A percentile compares a stretch with the other conserved stretches of the same genome.
These are phyloP conservation scores for Plusia festucae DNA, from an alignment of 2,888 invertebrate genomes.

Conservation along the genomic window DNA sequence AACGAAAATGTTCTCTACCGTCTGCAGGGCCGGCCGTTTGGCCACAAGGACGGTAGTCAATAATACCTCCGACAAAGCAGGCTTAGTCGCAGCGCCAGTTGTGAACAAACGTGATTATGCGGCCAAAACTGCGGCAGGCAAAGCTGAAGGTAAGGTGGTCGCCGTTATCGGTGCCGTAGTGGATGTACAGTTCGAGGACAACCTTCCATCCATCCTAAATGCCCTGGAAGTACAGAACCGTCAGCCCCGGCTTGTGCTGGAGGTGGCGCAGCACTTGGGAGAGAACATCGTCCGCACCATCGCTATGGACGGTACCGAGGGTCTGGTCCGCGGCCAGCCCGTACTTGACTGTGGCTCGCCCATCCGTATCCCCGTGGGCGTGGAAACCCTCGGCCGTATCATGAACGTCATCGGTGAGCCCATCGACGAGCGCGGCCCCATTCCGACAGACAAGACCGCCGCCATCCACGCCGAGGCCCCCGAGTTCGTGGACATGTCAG, in stretches of 20 bases:
- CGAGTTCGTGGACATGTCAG: conserved; percentile 97
- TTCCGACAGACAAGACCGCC: conserved; percentile 93
- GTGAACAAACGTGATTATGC: conserved; percentile 86
- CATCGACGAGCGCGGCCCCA: conserved; percentile 97
- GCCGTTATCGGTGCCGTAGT: conserved; percentile 99
- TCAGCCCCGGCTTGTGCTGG: conserved; percentile 93
- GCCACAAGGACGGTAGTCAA: conserved; percentile 86
- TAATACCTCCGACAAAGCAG: conserved; percentile 88
- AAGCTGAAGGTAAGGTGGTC: conserved; percentile 92
- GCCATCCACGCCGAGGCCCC: conserved; percentile 97
- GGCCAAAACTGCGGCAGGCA: conserved; percentile 71
- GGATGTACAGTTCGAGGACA: conserved; percentile 98
- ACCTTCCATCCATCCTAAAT: conserved; percentile 97
- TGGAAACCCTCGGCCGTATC: conserved; percentile 96
- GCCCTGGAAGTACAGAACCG: conserved; percentile 97
- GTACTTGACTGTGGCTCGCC: conserved; percentile 96
- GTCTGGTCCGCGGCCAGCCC: conserved; percentile 95
- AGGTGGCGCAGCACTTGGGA: conserved; percentile 98
- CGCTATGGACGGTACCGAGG: conserved; percentile 98
- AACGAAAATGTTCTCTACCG: conserved; percentile 87
- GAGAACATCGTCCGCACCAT: conserved; percentile 97
- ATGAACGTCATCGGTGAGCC: conserved; percentile 97
- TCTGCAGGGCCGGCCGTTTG: conserved; percentile 86
- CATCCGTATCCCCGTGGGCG: conserved; percentile 97
- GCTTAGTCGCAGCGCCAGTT: conserved; percentile 80